A percentile compares a stretch with the other conserved stretches of the same genome.
Evolutionary conservation across 1,140 invertebrate genomes (phyloP).

Genomic region (Paralvinella palmiformis): DNA sequence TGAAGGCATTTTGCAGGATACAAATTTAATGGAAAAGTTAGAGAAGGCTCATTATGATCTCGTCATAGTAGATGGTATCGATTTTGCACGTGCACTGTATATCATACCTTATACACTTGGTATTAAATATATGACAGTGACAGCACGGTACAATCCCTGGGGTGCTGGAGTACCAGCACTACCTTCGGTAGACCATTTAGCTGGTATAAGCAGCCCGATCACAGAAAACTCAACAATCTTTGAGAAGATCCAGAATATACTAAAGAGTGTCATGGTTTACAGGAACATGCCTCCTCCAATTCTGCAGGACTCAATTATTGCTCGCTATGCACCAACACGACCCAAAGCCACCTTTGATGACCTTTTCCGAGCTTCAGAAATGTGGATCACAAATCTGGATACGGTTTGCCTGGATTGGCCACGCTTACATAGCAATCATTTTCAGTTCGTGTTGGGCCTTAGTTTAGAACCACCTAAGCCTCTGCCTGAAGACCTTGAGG

Average conservation of each 20-base stretch:
- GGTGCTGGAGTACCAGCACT: conserved; percentile 4
- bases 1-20: background rate
- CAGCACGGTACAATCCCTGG: conserved; percentile 2
- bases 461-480: background rate
- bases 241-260: background rate
- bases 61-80: background rate
- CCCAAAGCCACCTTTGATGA: background rate
- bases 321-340: background rate
- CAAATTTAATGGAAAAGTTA: background rate
- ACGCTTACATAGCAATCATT: background rate
- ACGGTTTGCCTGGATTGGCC: conserved; percentile 1
- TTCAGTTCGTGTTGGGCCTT: conserved; percentile 10
- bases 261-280: background rate
- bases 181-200: background rate
- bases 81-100: background rate
- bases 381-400: background rate
- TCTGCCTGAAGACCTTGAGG: conserved; percentile 7
- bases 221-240: background rate
- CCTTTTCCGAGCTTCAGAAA: background rate
- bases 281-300: background rate
- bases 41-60: conserved; percentile 10
- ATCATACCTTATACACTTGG: conserved; percentile 6
- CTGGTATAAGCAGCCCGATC: background rate
- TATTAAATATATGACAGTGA: conserved; percentile 9
- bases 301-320: background rate